phyloP scores from a whole-genome alignment of 2,113 vertebrate genomes.

The Gallinago jamesoni region DNA sequence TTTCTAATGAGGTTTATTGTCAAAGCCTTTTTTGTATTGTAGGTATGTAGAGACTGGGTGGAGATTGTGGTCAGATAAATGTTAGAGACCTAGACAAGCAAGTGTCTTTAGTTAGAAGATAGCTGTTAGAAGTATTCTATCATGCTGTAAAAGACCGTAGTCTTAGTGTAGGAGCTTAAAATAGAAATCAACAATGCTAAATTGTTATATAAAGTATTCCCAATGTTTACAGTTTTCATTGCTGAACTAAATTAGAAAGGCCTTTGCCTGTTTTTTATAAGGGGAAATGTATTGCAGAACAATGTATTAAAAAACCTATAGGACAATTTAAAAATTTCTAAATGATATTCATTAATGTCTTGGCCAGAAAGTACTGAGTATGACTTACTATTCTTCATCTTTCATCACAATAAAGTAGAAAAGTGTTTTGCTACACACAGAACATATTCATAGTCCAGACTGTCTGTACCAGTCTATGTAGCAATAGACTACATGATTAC shows the following conservation, averaged over 20 bases:
- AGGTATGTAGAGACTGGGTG: background rate
- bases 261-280: background rate
- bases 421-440: background rate
- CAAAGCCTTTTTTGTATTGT: background rate
- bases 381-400: background rate
- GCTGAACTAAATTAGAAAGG: background rate
- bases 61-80: background rate
- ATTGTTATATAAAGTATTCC: background rate
- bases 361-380: background rate
- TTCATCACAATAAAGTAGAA: background rate
- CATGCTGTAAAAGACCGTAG: background rate
- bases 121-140: background rate
- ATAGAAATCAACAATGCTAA: background rate
- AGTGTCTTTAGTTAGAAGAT: background rate
- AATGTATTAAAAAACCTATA: background rate
- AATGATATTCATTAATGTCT: background rate
- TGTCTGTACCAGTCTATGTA: background rate
- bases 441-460: background rate
- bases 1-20: background rate
- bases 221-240: background rate
- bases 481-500: background rate
- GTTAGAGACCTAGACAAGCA: background rate
- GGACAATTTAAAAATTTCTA: background rate
- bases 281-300: background rate
- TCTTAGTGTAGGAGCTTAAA: background rate